Evolutionary conservation across 2,113 vertebrate genomes (phyloP), one percentile per base, ranked within the genome.

Genomic region (Albula goreensis): DNA sequence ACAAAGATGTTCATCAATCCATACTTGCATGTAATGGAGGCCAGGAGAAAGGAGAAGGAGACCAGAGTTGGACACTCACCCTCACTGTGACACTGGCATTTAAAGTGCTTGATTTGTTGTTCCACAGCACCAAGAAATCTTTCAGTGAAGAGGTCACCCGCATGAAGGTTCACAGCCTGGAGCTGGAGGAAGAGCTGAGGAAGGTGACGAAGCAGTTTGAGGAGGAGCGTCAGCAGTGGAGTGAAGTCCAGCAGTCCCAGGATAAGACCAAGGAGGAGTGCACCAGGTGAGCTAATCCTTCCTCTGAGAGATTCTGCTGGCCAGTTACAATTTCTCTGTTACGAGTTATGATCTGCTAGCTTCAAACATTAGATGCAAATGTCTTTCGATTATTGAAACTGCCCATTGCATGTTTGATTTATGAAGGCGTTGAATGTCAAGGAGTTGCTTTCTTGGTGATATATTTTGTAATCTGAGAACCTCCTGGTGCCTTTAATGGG

Each of bases 211-310:
- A 92, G 88, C 74, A 41, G 78, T n/a, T 93, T 19, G 88, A 96
- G 81, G 93, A 95, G 41, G 80, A 92, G n/a, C 91, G 93, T 41
- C 89, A 92, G 84, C 90, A 93, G 77, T 91, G 94, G 56, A 11
- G 91, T 78, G 93, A 94, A 77, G 83, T 90, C 41, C 93, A 96
- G 83, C 83, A 83, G 1, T n/a, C 92, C 8, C 95, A 95, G 87
- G 92, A 87, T 2, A 93, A 95, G 89, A 90, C 89, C 53, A 92
- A 90, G 57, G 94, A 96, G 90, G 95, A 97, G 88, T 95, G 89
- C 87, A 91, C 94, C 83, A 96, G 96, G 97, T 98, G 92, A 48
- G 87, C 50, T 80, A 70, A 4, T 60, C 60, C 60, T 13, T 66
- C 15, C 22, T 15, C 22, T 6, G 6, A 12, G 53, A 56, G 53